A percentile compares a stretch with the other conserved stretches of the same genome.
These are phyloP conservation scores for Heliconius aoede DNA, from an alignment of 2,888 invertebrate genomes.

Conservation along the genomic window DNA sequence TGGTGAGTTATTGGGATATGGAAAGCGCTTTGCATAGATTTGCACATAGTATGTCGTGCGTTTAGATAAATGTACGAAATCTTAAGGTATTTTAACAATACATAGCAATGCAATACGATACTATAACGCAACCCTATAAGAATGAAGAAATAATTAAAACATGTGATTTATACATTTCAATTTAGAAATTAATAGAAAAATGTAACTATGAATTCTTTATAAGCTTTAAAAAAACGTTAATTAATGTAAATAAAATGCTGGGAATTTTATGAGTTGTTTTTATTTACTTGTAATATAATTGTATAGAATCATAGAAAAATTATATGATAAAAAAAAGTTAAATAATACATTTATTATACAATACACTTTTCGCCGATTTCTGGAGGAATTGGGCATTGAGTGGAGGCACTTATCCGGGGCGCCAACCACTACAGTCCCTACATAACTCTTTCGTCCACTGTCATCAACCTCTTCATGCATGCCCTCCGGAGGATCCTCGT, in stretches of 20 bases:
- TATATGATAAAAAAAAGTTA: too few species aligned
- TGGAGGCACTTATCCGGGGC: too few species aligned
- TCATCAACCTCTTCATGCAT: too few species aligned
- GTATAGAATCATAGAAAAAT: not conserved
- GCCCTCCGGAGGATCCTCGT: too few species aligned
- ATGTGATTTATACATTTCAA: not conserved
- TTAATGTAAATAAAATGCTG: not conserved
- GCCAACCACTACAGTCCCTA: too few species aligned
- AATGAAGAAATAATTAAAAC: not conserved
- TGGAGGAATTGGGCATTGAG: too few species aligned
- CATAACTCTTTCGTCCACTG: too few species aligned
- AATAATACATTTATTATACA: too few species aligned
- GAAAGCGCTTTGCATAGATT: conserved; percentile 49
- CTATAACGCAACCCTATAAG: too few species aligned
- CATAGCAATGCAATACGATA: too few species aligned
- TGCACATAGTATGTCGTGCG: conserved; percentile 35
- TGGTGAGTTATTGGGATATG: conserved; percentile 56
- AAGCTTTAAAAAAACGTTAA: not conserved
- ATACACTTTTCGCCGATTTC: too few species aligned
- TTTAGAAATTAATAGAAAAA: not conserved
- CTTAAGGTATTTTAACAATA: conserved; percentile 31
- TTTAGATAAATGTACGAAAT: conserved; percentile 46
- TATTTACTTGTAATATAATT: not conserved
- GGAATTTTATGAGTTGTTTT: not conserved
- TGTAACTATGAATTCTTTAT: not conserved